Evolutionary conservation across 2,888 invertebrate genomes (phyloP).

Genomic region (Herminia tarsipennalis): DNA sequence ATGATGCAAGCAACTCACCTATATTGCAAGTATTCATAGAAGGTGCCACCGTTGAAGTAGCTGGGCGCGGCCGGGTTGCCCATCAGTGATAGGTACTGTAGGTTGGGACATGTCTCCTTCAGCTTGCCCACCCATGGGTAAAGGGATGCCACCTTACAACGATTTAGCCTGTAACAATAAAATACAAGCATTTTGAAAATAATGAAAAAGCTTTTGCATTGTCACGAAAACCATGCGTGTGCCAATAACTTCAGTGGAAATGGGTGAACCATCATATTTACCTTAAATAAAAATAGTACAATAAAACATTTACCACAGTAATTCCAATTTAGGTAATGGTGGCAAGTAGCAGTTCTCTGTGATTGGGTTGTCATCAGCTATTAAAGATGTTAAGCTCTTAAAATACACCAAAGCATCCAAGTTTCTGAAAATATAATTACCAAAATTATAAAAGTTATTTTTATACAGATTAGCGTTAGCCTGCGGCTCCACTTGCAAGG

Average conservation of each 20-base stretch:
- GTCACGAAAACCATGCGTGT: no score
- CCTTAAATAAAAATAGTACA: neutral
- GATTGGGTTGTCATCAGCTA: constrained; percentile 92
- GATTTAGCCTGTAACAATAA: constrained; percentile 84
- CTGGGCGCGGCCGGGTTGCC: constrained; percentile 94
- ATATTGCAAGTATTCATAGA: constrained; percentile 91
- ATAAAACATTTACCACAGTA: constrained; percentile 87
- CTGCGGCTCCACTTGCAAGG: no score
- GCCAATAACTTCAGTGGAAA: no score
- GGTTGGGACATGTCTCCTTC: constrained; percentile 89
- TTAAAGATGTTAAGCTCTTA: constrained; percentile 90
- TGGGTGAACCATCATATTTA: no score
- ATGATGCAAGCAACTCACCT: constrained; percentile 85
- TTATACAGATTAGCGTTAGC: no score
- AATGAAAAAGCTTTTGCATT: no score
- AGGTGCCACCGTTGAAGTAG: constrained; percentile 90
- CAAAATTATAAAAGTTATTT: no score
- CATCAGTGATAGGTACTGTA: constrained; percentile 93
- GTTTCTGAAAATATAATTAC: constrained; percentile 85
- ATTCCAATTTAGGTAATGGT: constrained; percentile 88
- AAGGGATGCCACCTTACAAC: constrained; percentile 87
- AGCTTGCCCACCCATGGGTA: constrained; percentile 91
- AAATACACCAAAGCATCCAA: constrained; percentile 90
- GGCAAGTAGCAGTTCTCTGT: constrained; percentile 90
- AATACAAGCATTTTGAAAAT: neutral